Evolutionary conservation across 2,888 invertebrate genomes (phyloP), one percentile per base, ranked within the genome.

Genomic region (Cheilosia impressa): DNA sequence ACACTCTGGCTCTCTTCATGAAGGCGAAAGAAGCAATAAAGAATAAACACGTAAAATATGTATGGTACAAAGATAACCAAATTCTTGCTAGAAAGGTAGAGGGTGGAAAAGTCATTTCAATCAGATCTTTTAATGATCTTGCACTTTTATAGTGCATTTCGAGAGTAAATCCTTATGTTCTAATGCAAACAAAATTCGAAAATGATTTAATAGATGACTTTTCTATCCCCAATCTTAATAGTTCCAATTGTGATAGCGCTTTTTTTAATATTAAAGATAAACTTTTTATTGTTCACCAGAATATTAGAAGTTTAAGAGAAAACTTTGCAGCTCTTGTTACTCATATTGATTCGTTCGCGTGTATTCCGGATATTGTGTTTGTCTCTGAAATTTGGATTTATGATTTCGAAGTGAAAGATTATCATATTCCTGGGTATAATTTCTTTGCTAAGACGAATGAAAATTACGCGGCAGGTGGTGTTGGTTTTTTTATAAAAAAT

Each of bases 91-190:
- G 78, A 50, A 63, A 78, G 27, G n/a, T 53, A 4, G 68, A 77
- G 43, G 66, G 60, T 60, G 68, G 53, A 45, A 52, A 55, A 19
- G 72, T 73, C 27, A 73, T 55, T 47, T 68, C 66, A 55, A 63
- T 78, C 47, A 78, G 34, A 73, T 80, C 80, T 27, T 80, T 68
- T 73, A 79, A 58, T 47, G 63, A 78, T 63, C 62, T 63, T 57
- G 53, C 62, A 50, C 65, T 38, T n/a, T 52, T 78, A 27, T 57
- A 58, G 50, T 77, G 50, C 34, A 3, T 52, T 10, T 63, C 9
- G 15, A 27, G 2, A n/a, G n/a, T n/a, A 22, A 19, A n/a, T 58
- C n/a, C 9, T 47, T 9, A 13, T 38, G 17, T 52, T 50, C 13
- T 15, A 19, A 53, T 41, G 27, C 27, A 27, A 57, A 58, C 47